These are phyloP conservation scores for Cataglyphis hispanica DNA, from an alignment of 1,140 invertebrate genomes.

Conservation along the genomic window DNA sequence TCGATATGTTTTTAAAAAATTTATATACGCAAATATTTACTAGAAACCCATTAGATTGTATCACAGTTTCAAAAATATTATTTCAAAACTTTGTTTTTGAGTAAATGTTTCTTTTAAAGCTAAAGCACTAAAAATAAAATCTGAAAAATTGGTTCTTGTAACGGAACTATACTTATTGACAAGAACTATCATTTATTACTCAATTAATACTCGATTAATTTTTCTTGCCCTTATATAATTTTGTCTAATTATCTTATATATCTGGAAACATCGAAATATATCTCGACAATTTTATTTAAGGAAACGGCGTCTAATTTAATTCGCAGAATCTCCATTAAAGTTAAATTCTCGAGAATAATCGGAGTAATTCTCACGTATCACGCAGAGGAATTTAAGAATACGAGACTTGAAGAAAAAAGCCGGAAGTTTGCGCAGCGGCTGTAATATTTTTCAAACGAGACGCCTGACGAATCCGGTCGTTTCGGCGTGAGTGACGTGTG, in stretches of 20 bases:
- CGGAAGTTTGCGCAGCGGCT: neutral
- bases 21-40: too few relatives aligned
- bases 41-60: too few relatives aligned
- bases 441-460: slow-evolving; percentile 7
- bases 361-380: neutral
- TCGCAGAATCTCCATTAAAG: neutral
- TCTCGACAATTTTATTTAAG: neutral
- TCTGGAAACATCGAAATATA: neutral
- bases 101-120: too few relatives aligned
- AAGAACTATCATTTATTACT: neutral
- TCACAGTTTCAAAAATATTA: too few relatives aligned
- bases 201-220: neutral
- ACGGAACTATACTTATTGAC: too few relatives aligned
- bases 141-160: too few relatives aligned
- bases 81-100: too few relatives aligned
- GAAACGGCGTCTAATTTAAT: neutral
- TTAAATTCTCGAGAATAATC: neutral
- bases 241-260: neutral
- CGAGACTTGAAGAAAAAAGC: neutral
- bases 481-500: neutral
- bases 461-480: slow-evolving; percentile 6
- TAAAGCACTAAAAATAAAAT: too few relatives aligned
- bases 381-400: neutral
- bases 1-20: too few relatives aligned
- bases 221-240: neutral